These are phyloP conservation scores for Saccostrea glomerata DNA, from an alignment of 1,140 invertebrate species.

Conservation along the genomic window DNA sequence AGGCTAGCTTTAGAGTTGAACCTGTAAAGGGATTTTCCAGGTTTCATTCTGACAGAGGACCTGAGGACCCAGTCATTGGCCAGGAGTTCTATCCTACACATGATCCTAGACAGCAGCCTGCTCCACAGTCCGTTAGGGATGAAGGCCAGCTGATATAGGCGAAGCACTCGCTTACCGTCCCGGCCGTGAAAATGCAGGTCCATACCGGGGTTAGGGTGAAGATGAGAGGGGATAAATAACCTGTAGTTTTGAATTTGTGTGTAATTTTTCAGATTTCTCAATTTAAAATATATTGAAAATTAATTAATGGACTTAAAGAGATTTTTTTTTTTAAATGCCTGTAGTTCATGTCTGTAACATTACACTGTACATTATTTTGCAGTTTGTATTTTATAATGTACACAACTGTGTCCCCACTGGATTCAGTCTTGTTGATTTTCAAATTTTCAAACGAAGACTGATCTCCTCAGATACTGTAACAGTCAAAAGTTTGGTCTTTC, in stretches of 20 bases:
- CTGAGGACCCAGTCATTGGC: constrained; percentile 42
- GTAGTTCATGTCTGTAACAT: too few relatives aligned
- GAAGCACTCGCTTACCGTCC: constrained; percentile 54
- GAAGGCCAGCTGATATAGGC: constrained; percentile 88
- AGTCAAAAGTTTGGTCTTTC: too few relatives aligned
- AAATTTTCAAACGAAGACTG: too few relatives aligned
- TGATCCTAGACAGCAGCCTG: constrained; percentile 84
- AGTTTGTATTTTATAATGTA: too few relatives aligned
- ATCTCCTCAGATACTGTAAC: too few relatives aligned
- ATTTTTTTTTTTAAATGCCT: too few relatives aligned
- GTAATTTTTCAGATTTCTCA: too few relatives aligned
- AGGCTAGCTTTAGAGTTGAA: neutral
- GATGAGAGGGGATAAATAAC: constrained; percentile 69
- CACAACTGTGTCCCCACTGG: too few relatives aligned
- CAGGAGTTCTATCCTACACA: constrained; percentile 60
- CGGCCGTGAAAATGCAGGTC: constrained; percentile 30
- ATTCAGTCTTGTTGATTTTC: too few relatives aligned
- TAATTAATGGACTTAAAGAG: too few relatives aligned
- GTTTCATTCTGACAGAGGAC: constrained; percentile 13
- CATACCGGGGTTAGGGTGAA: constrained; percentile 62
- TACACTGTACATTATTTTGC: too few relatives aligned
- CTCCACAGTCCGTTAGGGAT: constrained; percentile 99
- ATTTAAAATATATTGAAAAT: too few relatives aligned
- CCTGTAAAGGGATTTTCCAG: constrained; percentile 10
- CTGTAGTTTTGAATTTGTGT: constrained; percentile 46